Evolutionary conservation across 2,888 invertebrate species (phyloP), one percentile per base, ranked within the genome.

Genomic region (Hanleya hanleyi): DNA sequence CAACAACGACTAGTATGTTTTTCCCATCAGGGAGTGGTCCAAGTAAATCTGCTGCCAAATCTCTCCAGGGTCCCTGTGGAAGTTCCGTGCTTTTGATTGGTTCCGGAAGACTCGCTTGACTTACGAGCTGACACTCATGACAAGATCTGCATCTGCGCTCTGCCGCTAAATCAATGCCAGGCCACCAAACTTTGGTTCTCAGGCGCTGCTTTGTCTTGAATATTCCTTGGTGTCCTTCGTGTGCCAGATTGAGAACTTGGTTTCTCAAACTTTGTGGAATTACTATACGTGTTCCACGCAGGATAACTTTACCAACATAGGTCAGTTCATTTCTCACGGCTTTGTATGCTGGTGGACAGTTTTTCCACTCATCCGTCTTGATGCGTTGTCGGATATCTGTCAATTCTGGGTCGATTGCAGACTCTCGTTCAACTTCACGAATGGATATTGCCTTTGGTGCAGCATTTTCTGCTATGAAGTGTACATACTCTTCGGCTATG

Each of bases 141-240:
- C n/a, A n/a, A n/a, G n/a, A n/a, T 57, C 69, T 74, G 32, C 66
- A 74, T 22, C 35, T 49, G 47, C 29, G 61, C 33, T 75, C 72
- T 22, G 33, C 51, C 22, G 29, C 71, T 32, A 26, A 47, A 68
- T 80, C 81, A 26, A 83, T 81, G 7, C 76, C 73, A 7, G 83
- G 82, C 81, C 80, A 82, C 78, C 79, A 83, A 65, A 81, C 78
- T 67, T 81, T 80, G 0, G 71, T 32, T 33, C 80, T 36, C 22
- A 80, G 26, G 22, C 71, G 49, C 35, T 79, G 70, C 61, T 78
- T 75, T 64, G 47, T 67, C 47, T 32, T 61, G 35, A 36, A 37
- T 32, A 64, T 64, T 12, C 64, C 64, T 12, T 37, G 64, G 64
- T 82, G 79, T 38, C 76, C 79, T 57, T 78, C 79, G 69, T 82